phyloP scores from a whole-genome alignment of 2,113 vertebrate species.

The Aegypius monachus region DNA sequence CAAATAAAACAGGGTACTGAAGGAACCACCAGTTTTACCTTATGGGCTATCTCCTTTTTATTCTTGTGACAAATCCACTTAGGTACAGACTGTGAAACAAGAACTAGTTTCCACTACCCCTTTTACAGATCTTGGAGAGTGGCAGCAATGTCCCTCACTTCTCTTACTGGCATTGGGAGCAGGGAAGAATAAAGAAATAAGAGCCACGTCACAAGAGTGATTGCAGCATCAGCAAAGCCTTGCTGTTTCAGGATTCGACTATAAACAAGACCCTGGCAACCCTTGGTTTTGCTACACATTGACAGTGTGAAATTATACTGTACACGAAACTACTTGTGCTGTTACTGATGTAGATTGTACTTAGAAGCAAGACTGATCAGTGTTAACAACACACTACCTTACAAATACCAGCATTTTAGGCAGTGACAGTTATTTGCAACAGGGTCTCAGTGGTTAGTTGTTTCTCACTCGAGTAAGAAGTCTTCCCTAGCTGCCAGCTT shows the following conservation, averaged over 20 bases:
- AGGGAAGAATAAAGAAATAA: background rate
- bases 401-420: background rate
- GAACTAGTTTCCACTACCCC: background rate
- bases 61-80: background rate
- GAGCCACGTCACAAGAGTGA: background rate
- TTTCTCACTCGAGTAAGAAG: background rate
- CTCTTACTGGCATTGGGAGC: background rate
- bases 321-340: background rate
- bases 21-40: background rate
- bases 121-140: background rate
- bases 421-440: background rate
- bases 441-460: background rate
- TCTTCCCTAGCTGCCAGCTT: background rate
- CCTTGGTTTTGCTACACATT: background rate
- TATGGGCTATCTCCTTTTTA: background rate
- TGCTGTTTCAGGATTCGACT: background rate
- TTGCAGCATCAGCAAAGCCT: background rate
- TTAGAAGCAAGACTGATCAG: background rate
- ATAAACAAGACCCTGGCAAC: background rate
- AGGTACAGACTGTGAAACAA: background rate
- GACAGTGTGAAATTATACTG: background rate
- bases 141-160: rapidly evolving
- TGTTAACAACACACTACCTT: background rate
- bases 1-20: background rate
- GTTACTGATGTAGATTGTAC: background rate